Evolutionary conservation across 1,140 invertebrate species (phyloP).

Genomic region (Caenorhabditis remanei): DNA sequence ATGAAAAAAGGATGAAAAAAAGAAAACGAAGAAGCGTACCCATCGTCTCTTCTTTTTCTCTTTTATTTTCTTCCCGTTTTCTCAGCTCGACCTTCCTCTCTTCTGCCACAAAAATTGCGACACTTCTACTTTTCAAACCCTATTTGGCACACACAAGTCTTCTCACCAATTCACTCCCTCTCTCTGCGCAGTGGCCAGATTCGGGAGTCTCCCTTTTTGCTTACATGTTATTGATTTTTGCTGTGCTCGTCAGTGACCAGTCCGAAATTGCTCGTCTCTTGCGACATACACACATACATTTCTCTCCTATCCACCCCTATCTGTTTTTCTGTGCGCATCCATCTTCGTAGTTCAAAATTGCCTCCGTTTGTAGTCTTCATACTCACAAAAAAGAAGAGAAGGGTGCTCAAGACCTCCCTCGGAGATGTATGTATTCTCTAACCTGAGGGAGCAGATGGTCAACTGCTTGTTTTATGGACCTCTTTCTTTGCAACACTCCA

Average conservation of each 20-base stretch:
- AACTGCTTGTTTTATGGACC: background rate
- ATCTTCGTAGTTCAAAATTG: slow-evolving; percentile 28
- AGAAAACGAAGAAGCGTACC: slow-evolving; percentile 1
- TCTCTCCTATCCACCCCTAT: background rate
- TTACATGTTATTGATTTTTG: slow-evolving; percentile 37
- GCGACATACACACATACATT: slow-evolving; percentile 18
- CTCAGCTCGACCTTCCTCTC: background rate
- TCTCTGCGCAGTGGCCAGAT: background rate
- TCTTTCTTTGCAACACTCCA: background rate
- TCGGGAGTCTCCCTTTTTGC: background rate
- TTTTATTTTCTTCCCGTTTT: background rate
- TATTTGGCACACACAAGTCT: slow-evolving; percentile 38
- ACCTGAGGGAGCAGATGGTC: slow-evolving; percentile 9
- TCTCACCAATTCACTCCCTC: slow-evolving; percentile 1
- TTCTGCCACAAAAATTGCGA: slow-evolving; percentile 23
- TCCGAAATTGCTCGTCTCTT: slow-evolving; percentile 29
- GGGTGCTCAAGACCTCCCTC: background rate
- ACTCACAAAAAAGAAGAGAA: background rate
- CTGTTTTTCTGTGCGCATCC: slow-evolving; percentile 19
- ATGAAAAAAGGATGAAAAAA: background rate
- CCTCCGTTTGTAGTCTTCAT: slow-evolving; percentile 11
- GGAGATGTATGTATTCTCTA: background rate
- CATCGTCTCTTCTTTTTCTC: slow-evolving; percentile 17
- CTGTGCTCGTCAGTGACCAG: slow-evolving; percentile 46
- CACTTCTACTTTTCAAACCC: slow-evolving; percentile 35